These are phyloP conservation scores for Beris morrisii DNA, from an alignment of 2,888 invertebrate species.

Conservation along the genomic window DNA sequence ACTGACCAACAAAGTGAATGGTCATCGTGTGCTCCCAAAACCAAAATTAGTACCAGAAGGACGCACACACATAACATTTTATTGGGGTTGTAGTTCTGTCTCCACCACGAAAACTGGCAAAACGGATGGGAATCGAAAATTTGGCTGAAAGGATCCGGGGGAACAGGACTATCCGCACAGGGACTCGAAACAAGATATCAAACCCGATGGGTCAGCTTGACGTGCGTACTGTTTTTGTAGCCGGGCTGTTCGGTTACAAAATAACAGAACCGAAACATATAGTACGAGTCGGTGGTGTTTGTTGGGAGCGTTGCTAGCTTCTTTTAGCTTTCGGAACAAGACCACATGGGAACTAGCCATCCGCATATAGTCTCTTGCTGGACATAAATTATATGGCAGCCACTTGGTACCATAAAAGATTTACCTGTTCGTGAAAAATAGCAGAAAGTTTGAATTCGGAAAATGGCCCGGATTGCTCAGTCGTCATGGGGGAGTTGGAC, in stretches of 20 bases:
- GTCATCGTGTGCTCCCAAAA: constrained; percentile 33
- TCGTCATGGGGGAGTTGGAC: too few relatives aligned
- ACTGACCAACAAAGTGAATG: constrained; percentile 35
- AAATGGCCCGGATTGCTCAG: too few relatives aligned
- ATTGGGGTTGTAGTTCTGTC: not conserved
- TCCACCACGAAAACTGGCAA: too few relatives aligned
- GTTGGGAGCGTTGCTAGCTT: constrained; percentile 16
- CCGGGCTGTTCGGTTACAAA: constrained; percentile 16
- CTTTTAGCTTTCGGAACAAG: constrained; percentile 22
- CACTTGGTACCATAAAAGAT: constrained; percentile 30
- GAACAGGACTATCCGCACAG: not conserved
- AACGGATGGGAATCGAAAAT: not conserved
- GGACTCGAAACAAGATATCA: constrained; percentile 34
- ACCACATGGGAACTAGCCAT: constrained; percentile 18
- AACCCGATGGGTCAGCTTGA: constrained; percentile 20
- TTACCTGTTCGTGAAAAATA: constrained; percentile 24
- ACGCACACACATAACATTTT: constrained; percentile 33
- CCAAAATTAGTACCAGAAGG: constrained; percentile 35
- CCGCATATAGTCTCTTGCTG: constrained; percentile 12
- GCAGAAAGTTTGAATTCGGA: not conserved
- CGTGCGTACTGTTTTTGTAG: constrained; percentile 26
- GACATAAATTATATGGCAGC: constrained; percentile 29
- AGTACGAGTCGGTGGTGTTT: not conserved
- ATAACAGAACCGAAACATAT: constrained; percentile 23
- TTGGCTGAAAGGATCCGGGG: constrained; percentile 1